Base-by-base conservation (phyloP, 2,888 invertebrate species). In the Synergus laeviventris region DNA sequence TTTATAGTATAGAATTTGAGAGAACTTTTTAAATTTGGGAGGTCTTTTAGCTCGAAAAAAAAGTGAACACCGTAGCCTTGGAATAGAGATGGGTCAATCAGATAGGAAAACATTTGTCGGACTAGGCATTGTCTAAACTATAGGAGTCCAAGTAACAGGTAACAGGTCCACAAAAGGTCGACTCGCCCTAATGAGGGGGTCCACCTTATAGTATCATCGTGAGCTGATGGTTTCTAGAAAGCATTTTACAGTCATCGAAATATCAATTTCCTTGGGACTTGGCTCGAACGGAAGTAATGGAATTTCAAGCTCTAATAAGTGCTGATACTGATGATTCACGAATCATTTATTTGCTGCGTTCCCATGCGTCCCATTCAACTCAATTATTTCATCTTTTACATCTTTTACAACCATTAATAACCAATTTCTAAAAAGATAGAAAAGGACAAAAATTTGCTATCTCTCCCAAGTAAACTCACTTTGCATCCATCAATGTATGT, bases 61-160 rank as follows among this genome's bases (percentile, higher is more conserved):
- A 88, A 88, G 87, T 87, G 87, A 86, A 86, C 84, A 86, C 85
- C 83, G 83, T 83, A 79, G 76, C 78, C 77, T 73, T 62, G 78
- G 75, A 76, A 77, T 74, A 74, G 81, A 88, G 89, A 89, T 88
- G 87, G 88, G 89, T 87, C 88, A 88, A 89, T 89, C 88, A 87
- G 89, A 89, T 87, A 89, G 78, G 88, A 87, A 87, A 87, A 89
- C 87, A 88, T 85, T 88, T 87, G 89, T 89, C 85, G 83, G 84
- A 78, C 74, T 80, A 83, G 78, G 84, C 84, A 88, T 87, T 87
- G 87, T 87, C 83, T 85, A 82, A 81, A 85, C 18, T 9, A 54
- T 2, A 54, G 1, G 2, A 54, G 7, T 3, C 16, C 18, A 9
- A 16, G 9, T 7, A 18, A 18, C n/a, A 16, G 83, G 87, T 84